phyloP scores from a whole-genome alignment of 2,113 vertebrate species.

The Scophthalmus maximus region DNA sequence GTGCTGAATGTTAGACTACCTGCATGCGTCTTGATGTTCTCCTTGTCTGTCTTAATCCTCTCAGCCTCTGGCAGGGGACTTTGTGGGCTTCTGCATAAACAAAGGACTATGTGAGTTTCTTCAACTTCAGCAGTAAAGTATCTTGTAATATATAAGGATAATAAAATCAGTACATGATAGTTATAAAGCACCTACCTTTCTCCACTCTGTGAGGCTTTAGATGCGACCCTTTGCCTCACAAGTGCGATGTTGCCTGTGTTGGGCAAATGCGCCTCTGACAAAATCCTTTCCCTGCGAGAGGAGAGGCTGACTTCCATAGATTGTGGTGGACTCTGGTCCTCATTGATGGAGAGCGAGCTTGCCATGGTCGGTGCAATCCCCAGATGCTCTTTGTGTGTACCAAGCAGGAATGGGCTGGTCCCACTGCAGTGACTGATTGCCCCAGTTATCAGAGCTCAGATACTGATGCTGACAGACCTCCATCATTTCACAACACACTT shows the following conservation, averaged over 20 bases:
- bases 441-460: neutral
- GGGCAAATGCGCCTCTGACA: neutral
- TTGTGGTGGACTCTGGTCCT: too few relatives aligned
- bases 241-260: neutral
- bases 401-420: neutral
- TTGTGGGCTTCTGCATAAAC: neutral
- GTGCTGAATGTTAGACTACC: too few relatives aligned
- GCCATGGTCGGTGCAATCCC: neutral
- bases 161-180: neutral
- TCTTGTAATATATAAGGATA: neutral
- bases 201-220: neutral
- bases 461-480: conserved; percentile 1
- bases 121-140: neutral
- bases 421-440: neutral
- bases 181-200: neutral
- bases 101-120: neutral
- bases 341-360: neutral
- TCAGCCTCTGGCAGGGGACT: too few relatives aligned
- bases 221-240: neutral
- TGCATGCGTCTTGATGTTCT: too few relatives aligned
- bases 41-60: too few relatives aligned
- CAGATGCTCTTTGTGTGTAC: neutral
- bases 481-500: conserved; percentile 8
- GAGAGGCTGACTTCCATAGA: too few relatives aligned
- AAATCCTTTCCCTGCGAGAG: neutral